Evolutionary conservation across 2,113 vertebrate species (phyloP).

Genomic region (Pachyramphus minor): DNA sequence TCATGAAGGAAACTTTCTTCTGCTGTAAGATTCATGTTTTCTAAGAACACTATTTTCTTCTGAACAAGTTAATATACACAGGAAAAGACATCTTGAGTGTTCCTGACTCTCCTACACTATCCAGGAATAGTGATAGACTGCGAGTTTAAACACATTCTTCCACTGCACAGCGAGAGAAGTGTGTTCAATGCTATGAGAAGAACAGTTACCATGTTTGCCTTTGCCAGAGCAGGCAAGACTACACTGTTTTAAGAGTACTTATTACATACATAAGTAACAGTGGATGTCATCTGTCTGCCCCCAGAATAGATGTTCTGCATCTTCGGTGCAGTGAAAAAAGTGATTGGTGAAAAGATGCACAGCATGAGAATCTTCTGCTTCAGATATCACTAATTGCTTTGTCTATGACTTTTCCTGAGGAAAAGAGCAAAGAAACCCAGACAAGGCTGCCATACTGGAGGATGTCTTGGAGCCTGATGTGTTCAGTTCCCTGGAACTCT

Average conservation of each 20-base stretch:
- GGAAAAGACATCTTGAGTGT: constrained; percentile 50
- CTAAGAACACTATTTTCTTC: constrained; percentile 14
- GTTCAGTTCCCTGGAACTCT: background rate
- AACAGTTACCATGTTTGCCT: background rate
- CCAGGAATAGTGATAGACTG: constrained; percentile 48
- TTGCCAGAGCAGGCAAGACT: background rate
- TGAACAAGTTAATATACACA: constrained; percentile 14
- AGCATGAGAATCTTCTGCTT: background rate
- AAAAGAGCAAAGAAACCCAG: background rate
- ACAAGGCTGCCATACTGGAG: background rate
- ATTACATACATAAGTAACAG: background rate
- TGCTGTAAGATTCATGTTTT: background rate
- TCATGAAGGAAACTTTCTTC: background rate
- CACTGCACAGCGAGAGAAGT: background rate
- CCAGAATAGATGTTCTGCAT: background rate
- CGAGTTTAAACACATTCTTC: constrained; percentile 35
- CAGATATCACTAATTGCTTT: background rate
- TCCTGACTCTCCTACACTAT: constrained; percentile 31
- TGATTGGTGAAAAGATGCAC: background rate
- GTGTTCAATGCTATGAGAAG: constrained; percentile 22
- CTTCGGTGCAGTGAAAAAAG: accelerated
- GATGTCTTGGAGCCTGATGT: background rate
- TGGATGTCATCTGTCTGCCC: background rate
- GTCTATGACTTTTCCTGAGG: background rate
- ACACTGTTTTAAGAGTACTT: background rate